Base-by-base conservation (phyloP, 2,797 vertebrate genomes). In the Harpagifer antarcticus region DNA sequence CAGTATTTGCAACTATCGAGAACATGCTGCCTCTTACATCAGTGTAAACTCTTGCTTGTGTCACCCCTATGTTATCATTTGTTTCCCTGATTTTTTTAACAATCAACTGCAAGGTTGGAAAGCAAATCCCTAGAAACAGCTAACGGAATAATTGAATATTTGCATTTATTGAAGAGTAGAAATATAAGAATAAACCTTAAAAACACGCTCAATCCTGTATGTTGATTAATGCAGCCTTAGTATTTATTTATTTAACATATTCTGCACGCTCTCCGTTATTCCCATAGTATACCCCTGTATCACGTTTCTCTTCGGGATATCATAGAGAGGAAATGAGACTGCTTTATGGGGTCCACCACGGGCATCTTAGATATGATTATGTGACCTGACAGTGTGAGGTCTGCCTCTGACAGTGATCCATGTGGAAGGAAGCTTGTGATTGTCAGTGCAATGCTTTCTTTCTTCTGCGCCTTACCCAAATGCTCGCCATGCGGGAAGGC, bases 331-430 rank as follows among this genome's bases (percentile, higher is more conserved):
- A 70, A 78, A 79, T 62, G 66, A 74, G 74, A 78, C 78, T 67
- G 76, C 83, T 72, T 85, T 83, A 76, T 73, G 79, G 87, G 84
- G 86, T 83, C 68, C 74, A 80, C 82, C 82, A 74, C 74, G 57
- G 81, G 77, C 80, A 79, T 81, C 71, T 83, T 50, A 78, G 78
- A 83, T 88, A 86, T 60, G 89, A 85, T 93, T 86, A 94, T 92
- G 75, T 86, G 90, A 89, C 88, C 90, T 92, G 93, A 92, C 93
- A 93, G 88, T 88, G 77, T 71, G 83, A 71, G 86, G 86, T 92
- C 91, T 82, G 37, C 78, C 72, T 43, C 86, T 89, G 89, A 90
- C 89, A 89, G 86, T 80, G 91, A 88, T 92, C 91, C 87, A 72
- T 89, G 85, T 70, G 84, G 77, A 83, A 85, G 80, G 86, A 90